A percentile compares a stretch with the other conserved stretches of the same genome.
Evolutionary conservation across 2,888 invertebrate species (phyloP).

Genomic region (Chloroclystis v-ata): DNA sequence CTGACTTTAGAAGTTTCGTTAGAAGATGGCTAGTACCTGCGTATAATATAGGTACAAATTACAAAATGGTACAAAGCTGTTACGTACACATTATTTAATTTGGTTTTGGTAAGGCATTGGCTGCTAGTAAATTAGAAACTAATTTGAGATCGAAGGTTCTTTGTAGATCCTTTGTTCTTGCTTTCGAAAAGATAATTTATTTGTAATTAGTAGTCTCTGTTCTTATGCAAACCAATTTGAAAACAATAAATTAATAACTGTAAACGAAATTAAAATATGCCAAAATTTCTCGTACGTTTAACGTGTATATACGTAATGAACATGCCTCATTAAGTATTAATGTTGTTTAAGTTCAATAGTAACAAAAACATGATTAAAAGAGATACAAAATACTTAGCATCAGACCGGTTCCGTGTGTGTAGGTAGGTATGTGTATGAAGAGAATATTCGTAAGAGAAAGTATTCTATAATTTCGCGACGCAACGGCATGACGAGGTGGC

Average conservation of each 20-base stretch:
- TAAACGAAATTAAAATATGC: neutral
- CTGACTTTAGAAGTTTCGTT: too few species aligned
- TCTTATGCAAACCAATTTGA: too few species aligned
- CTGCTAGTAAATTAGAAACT: neutral
- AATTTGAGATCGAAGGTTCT: slow-evolving; percentile 1
- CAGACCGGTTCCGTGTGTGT: neutral
- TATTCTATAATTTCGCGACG: slow-evolving; percentile 13
- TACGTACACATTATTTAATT: neutral
- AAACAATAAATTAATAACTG: neutral
- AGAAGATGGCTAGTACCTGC: too few species aligned
- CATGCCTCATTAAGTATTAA: too few species aligned
- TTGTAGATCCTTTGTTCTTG: slow-evolving; percentile 1
- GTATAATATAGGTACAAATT: too few species aligned
- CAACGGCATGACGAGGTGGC: slow-evolving; percentile 67
- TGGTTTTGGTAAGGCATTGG: neutral
- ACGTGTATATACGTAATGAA: too few species aligned
- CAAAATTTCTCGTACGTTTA: too few species aligned
- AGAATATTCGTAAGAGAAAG: neutral
- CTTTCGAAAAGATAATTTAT: neutral
- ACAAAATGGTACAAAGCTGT: too few species aligned
- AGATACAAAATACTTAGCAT: neutral
- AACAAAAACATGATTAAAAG: slow-evolving; percentile 28
- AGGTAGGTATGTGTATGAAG: neutral
- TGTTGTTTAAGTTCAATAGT: too few species aligned
- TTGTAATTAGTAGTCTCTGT: neutral